Conservation (phyloP, 1,140 invertebrate species). For the Laodelphax striatellus region DNA sequence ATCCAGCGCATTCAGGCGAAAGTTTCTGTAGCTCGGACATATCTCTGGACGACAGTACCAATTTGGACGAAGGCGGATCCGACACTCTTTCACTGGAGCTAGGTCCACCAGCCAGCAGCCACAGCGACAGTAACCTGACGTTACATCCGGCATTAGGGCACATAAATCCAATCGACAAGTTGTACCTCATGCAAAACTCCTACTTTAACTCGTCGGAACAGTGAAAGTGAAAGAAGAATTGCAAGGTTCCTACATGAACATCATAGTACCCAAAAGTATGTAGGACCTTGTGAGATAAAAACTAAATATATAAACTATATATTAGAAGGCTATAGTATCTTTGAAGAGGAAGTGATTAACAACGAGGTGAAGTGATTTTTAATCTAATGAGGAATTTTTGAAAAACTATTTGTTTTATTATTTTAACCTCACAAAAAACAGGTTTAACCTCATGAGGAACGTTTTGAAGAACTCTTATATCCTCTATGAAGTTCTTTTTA, state of each 20-base stretch:
- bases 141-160: slow-evolving; percentile 35
- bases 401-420: too few relatives aligned
- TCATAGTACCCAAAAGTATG: too few relatives aligned
- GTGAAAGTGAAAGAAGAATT: slow-evolving; percentile 14
- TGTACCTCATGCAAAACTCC: slow-evolving; percentile 94
- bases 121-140: slow-evolving; percentile 25
- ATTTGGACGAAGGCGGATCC: slow-evolving; percentile 64
- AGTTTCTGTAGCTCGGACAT: slow-evolving; percentile 84
- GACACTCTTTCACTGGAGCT: slow-evolving; percentile 62
- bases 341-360: too few relatives aligned
- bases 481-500: too few relatives aligned
- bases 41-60: slow-evolving; percentile 68
- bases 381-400: too few relatives aligned
- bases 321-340: too few relatives aligned
- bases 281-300: neutral
- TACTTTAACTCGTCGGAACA: slow-evolving; percentile 55
- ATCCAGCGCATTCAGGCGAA: slow-evolving; percentile 72
- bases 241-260: too few relatives aligned
- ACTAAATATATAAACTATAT: too few relatives aligned
- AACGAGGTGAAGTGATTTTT: too few relatives aligned
- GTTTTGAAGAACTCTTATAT: too few relatives aligned
- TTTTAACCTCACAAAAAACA: too few relatives aligned
- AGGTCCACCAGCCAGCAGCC: slow-evolving; percentile 31
- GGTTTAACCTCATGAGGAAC: too few relatives aligned
- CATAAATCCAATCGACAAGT: slow-evolving; percentile 89